Evolutionary conservation across 2,113 vertebrate genomes (phyloP), one percentile per base, ranked within the genome.

Genomic region (Himantopus leucocephalus): DNA sequence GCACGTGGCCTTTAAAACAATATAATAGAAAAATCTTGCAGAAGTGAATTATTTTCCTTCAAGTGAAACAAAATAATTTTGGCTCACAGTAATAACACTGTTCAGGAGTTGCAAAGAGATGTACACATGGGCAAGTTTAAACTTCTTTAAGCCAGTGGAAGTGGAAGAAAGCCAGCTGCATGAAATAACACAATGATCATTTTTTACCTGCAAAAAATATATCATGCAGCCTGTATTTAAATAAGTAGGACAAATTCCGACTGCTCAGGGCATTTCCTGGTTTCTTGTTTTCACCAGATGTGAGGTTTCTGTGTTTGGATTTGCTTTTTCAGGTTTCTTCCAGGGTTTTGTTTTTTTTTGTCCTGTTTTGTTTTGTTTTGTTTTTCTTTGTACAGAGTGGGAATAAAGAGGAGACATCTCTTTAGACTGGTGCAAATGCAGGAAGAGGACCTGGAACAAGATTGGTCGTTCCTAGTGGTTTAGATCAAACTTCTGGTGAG

Each of bases 91-190:
- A 94, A 89, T 45, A 82, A 75, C 13, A 60, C 5, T 66, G 52
- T 77, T 85, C n/a, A 83, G 58, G 78, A 92, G n/a, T 56, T 90
- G 63, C 19, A 88, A 94, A 93, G 71, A 85, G 67, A 94, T 94
- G 86, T 86, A 62, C 45, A 34, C 70, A 70, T 35, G 55, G 85
- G 35, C 75, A 93, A 85, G 85, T 75, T 72, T 56, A 60, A 72
- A 72, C n/a, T 82, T n/a, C 19, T 82, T 32, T 39, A 26, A 82
- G 37, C 32, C 48, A 53, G 45, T 47, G 29, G 47, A 95, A 82
- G 70, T 92, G 84, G 90, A 92, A 86, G 59, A 88, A 48, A 53
- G 53, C 35, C 76, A 94, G 77, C 73, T 90, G 90, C 72, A 71
- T 72, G 59, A 94, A 96, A 96, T 84, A 73, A 68, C 70, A 94